phyloP scores from a whole-genome alignment of 2,888 invertebrate genomes.

The Deilephila porcellus region DNA sequence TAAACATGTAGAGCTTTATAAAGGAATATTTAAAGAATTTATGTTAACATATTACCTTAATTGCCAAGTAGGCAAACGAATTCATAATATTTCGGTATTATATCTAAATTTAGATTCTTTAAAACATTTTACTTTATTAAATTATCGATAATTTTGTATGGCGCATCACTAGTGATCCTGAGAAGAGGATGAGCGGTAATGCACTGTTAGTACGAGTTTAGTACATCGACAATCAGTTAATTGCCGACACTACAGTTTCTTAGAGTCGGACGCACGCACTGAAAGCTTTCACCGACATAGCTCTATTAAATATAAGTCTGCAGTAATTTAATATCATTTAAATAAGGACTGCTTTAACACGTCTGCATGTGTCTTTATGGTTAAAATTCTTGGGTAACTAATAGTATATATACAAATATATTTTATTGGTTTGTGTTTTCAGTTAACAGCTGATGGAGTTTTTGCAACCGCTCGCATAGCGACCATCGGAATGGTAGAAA shows the following conservation, averaged over 20 bases:
- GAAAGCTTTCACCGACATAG: conserved; percentile 21
- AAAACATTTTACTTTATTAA: background rate
- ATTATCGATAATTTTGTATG: conserved; percentile 33
- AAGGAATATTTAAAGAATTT: too few relatives aligned
- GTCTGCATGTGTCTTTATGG: background rate
- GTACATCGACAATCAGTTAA: conserved; percentile 71
- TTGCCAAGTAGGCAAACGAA: too few relatives aligned
- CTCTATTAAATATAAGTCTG: background rate
- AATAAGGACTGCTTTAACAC: background rate
- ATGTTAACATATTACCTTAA: too few relatives aligned
- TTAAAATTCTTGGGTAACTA: background rate
- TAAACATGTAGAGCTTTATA: too few relatives aligned
- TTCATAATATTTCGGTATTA: too few relatives aligned
- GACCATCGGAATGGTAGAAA: too few relatives aligned
- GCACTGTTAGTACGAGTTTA: conserved; percentile 74
- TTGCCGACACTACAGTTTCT: conserved; percentile 59
- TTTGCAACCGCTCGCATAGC: too few relatives aligned
- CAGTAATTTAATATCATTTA: background rate
- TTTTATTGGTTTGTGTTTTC: too few relatives aligned
- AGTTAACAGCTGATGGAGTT: too few relatives aligned
- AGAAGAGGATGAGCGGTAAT: conserved; percentile 78
- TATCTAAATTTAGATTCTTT: too few relatives aligned
- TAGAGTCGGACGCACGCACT: conserved; percentile 36
- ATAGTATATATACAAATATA: background rate
- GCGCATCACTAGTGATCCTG: conserved; percentile 54